Percentiles rank a stretch among this genome's conserved stretches.
Evolutionary conservation across 35 echinoderm and acorn worm genomes (phyloP).

Genomic region (Ophioderma brevispina): DNA sequence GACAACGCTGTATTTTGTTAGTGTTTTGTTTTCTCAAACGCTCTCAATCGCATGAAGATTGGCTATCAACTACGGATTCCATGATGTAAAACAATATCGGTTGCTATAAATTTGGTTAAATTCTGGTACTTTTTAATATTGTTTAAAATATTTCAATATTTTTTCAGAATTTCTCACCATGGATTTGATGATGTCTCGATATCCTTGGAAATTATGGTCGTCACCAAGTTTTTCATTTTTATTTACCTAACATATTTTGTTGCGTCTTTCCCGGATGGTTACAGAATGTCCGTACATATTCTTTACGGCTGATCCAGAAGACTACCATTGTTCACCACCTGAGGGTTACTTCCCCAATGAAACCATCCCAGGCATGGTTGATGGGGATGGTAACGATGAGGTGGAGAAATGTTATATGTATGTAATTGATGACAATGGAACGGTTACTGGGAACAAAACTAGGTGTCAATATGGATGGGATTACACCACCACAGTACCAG

Average conservation of each 20-base stretch:
- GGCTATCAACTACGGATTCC: too few species aligned
- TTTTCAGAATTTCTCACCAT: conserved; percentile 37
- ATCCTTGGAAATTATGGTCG: conserved; percentile 79
- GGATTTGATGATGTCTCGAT: conserved; percentile 71
- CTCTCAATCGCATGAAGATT: too few species aligned
- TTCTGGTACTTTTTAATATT: too few species aligned
- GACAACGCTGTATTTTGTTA: too few species aligned
- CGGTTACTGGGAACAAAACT: not conserved
- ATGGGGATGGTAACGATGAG: not conserved
- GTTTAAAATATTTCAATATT: too few species aligned
- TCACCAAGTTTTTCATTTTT: conserved; percentile 58
- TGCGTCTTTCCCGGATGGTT: conserved; percentile 74
- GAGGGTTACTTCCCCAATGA: not conserved
- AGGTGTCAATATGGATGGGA: conserved; percentile 46
- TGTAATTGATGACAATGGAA: conserved; percentile 4
- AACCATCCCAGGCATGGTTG: not conserved
- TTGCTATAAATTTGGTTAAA: too few species aligned
- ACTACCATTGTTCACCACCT: not conserved
- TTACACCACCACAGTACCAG: conserved; percentile 22
- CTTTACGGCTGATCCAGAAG: conserved; percentile 1
- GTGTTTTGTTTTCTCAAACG: too few species aligned
- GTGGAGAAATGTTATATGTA: conserved; percentile 16
- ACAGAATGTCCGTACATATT: conserved; percentile 50
- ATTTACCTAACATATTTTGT: conserved; percentile 52
- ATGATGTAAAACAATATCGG: too few species aligned